These are phyloP conservation scores for Oscheius onirici DNA, from an alignment of 2,888 invertebrate species.

Conservation along the genomic window DNA sequence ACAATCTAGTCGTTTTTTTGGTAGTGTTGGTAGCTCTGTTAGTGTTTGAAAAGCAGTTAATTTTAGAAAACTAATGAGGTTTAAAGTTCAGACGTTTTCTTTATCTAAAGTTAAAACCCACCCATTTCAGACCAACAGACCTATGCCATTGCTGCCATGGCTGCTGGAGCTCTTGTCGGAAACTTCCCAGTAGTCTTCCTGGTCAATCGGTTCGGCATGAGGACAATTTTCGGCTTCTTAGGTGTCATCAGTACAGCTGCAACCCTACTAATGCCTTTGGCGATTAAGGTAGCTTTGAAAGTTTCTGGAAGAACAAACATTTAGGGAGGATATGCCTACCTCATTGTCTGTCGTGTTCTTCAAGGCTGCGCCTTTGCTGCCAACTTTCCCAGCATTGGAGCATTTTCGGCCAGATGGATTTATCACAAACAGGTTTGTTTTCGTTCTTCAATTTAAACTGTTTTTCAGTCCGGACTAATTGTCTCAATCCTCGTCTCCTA, in stretches of 20 bases:
- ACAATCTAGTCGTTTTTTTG: too few species aligned
- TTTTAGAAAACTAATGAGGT: too few species aligned
- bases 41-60: too few species aligned
- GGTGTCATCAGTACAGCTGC: conserved; percentile 56
- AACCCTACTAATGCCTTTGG: conserved; percentile 52
- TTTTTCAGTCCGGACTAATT: conserved; percentile 55
- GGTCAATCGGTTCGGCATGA: conserved; percentile 38
- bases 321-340: conserved; percentile 55
- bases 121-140: conserved; percentile 34
- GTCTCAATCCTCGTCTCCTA: conserved; percentile 61
- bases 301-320: not conserved
- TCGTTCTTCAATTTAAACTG: not conserved
- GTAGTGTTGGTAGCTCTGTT: too few species aligned
- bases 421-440: conserved; percentile 56
- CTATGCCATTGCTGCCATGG: conserved; percentile 56
- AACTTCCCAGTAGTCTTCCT: conserved; percentile 59
- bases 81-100: too few species aligned
- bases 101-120: not conserved
- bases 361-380: conserved; percentile 63
- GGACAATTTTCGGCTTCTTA: conserved; percentile 49
- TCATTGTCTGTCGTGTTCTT: conserved; percentile 50
- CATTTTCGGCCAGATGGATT: conserved; percentile 61
- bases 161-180: conserved; percentile 56
- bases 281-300: conserved; percentile 36
- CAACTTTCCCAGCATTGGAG: conserved; percentile 65